Evolutionary conservation across 2,113 vertebrate species (phyloP), one percentile per base, ranked within the genome.

Genomic region (Leptodactylus fuscus): DNA sequence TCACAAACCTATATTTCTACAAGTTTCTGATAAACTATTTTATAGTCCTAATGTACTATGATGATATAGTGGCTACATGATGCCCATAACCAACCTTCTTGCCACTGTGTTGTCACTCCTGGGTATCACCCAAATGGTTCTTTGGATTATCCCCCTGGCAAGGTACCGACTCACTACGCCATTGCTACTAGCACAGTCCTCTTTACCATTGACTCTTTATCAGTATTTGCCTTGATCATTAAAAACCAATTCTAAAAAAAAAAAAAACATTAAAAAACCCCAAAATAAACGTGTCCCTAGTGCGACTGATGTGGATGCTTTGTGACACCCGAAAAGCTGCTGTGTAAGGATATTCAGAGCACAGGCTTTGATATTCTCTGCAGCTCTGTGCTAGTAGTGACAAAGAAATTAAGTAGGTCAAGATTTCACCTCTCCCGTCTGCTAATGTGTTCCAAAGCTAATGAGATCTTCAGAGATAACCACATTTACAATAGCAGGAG

Each of bases 381-480:
- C 78, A 87, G 82, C 88, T 49, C 29, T 5, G 87, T 88, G 88
- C 88, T 81, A 85, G 70, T 88, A 89, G 89, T 90, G 88, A 89
- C 87, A 87, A 41, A 87, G 85, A 88, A 91, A 90, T 90, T 85
- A 92, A 92, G 87, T 88, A 91, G 90, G 89, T 90, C 91, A 91
- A 88, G 88, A 87, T 88, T 89, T 88, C 85, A 87, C 87, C 87
- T 87, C 53, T 83, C 83, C 87, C 88, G 87, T 88, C 88, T 81
- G 86, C 82, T 87, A 90, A 86, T 88, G 87, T 91, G 90, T 87
- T 89, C 80, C 89, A 90, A 91, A 90, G 60, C 90, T 93, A 92
- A 93, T 93, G 91, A 93, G 88, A 90, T 88, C 87, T 91, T 90
- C 87, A 90, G 89, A 91, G 89, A 84, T 89, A 92, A 88, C 89